Evolutionary conservation across 2,888 invertebrate genomes (phyloP).

Genomic region (Thymelicus lineola): DNA sequence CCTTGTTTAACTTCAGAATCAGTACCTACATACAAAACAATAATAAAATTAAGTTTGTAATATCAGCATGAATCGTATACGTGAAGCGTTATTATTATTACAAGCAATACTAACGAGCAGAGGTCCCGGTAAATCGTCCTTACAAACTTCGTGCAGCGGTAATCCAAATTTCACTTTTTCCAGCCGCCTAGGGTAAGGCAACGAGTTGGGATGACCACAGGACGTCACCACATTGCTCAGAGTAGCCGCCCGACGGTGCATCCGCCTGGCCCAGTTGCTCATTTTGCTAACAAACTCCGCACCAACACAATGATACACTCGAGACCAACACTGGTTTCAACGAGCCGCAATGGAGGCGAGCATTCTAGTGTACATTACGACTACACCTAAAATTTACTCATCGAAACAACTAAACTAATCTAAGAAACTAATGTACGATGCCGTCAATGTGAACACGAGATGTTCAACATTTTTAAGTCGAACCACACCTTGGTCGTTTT

Average conservation of each 20-base stretch:
- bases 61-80: constrained; percentile 24
- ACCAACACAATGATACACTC: constrained; percentile 2
- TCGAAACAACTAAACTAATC: neutral
- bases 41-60: neutral
- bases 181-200: constrained; percentile 92
- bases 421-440: neutral
- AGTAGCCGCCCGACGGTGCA: constrained; percentile 96
- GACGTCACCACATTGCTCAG: constrained; percentile 96
- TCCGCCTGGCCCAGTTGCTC: constrained; percentile 97
- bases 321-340: constrained; percentile 14
- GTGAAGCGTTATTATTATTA: neutral
- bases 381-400: constrained; percentile 15
- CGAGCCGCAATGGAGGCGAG: constrained; percentile 26
- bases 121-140: constrained; percentile 97
- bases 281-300: constrained; percentile 66
- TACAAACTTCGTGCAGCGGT: constrained; percentile 96
- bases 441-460: constrained; percentile 14
- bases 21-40: constrained; percentile 86
- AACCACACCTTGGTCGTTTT: constrained; percentile 27
- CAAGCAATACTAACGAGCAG: constrained; percentile 88
- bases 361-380: constrained; percentile 22
- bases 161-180: constrained; percentile 98
- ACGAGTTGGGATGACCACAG: constrained; percentile 93
- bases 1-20: constrained; percentile 96
- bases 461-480: constrained; percentile 14